Evolutionary conservation across 1,140 invertebrate genomes (phyloP), one percentile per base, ranked within the genome.

Genomic region (Magallana angulata): DNA sequence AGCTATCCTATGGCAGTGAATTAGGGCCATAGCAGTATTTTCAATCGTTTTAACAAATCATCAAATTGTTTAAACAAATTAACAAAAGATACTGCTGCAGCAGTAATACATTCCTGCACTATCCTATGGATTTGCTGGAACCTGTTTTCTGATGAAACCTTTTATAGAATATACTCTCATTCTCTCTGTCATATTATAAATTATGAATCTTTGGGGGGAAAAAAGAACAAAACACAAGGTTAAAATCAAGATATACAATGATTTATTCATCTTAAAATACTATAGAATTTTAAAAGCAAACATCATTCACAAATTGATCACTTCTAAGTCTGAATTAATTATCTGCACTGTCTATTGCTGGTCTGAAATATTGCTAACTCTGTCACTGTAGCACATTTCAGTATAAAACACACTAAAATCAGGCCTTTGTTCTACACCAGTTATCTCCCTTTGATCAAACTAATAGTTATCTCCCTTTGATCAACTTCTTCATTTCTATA

Each of bases 241-340:
- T 76, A 30, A 76, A 76, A 76, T 76, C 68, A 76, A 76, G 68
- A 76, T 76, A 76, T 76, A 76, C 68, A 76, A 76, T 76, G 68
- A 76, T 76, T 76, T 76, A 76, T 76, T 76, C 68, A 76, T 76
- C 30, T 64, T 76, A 76, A 76, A 76, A 76, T 76, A 76, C 68
- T 76, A 76, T 76, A 76, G 68, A 76, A 76, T 76, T 76, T 76
- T 76, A 76, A 76, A 76, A 76, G 68, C 68, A 76, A 76, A 76
- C 68, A 76, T 12, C 68, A 76, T 18, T 76, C 24, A 30, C 68
- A 76, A 64, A 64, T 64, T 64, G 18, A 64, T 64, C 60, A 64
- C 16, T 16, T 64, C 16, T 76, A 30, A 8, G 12, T 76, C 6
- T 76, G 8, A 11, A 36, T 24, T 30, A 48, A 64, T 64, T n/a